A percentile compares a stretch with the other conserved stretches of the same genome.
phyloP scores from a whole-genome alignment of 2,888 invertebrate species.

The Chymomyza caudatula region DNA sequence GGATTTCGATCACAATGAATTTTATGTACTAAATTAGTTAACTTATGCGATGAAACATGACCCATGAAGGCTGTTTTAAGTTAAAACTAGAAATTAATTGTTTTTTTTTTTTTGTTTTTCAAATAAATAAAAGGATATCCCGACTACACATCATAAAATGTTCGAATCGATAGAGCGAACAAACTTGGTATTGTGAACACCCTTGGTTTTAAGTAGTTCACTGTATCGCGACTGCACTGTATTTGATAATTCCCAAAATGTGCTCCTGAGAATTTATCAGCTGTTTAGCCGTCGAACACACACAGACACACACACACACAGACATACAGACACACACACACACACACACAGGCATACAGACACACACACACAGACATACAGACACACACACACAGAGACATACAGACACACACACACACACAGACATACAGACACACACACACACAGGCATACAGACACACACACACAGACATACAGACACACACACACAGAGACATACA shows the following conservation, averaged over 20 bases:
- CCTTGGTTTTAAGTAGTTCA: no score
- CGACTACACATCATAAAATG: no score
- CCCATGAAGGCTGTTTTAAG: no score
- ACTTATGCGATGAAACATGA: no score
- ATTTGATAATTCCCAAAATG: constrained; percentile 35
- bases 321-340: constrained; percentile 15
- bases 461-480: constrained; percentile 18
- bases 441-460: constrained; percentile 7
- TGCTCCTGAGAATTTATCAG: constrained; percentile 17
- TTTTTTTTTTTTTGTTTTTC: no score
- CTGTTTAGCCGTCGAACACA: neutral
- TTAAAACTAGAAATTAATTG: no score
- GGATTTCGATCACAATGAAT: no score
- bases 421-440: constrained; percentile 9
- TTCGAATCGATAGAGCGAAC: no score
- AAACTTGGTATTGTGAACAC: no score
- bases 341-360: constrained; percentile 12
- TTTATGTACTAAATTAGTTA: no score
- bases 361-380: constrained; percentile 11
- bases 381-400: constrained; percentile 10
- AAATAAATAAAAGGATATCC: no score
- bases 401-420: constrained; percentile 12
- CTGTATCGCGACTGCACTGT: no score
- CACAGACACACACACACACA: constrained; percentile 11
- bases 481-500: constrained; percentile 9